Evolutionary conservation across 1,140 invertebrate species (phyloP).

Genomic region (Potamilus streckersoni): DNA sequence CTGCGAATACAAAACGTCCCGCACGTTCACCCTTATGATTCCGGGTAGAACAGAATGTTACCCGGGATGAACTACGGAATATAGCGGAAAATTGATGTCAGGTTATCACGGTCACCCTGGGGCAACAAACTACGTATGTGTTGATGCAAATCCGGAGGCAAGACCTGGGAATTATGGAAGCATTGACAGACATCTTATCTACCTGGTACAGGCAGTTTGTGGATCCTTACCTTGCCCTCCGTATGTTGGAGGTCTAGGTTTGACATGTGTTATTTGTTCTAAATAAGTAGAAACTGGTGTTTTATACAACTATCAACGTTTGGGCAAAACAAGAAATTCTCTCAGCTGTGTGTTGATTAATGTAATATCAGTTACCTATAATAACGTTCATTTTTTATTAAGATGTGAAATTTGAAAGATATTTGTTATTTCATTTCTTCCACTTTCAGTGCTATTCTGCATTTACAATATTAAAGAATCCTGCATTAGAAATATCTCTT

Average conservation of each 20-base stretch:
- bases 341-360: too few relatives aligned
- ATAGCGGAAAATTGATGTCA: slow-evolving; percentile 33
- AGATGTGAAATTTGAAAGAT: too few relatives aligned
- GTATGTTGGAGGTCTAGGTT: background rate
- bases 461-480: too few relatives aligned
- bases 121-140: slow-evolving; percentile 8
- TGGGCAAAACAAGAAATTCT: too few relatives aligned
- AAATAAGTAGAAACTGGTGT: slow-evolving; percentile 9
- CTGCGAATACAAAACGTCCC: background rate
- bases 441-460: too few relatives aligned
- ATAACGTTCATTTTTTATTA: too few relatives aligned
- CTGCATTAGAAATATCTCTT: too few relatives aligned
- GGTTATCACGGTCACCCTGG: background rate
- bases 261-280: slow-evolving; percentile 21
- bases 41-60: slow-evolving; percentile 31
- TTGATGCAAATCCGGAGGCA: slow-evolving; percentile 2
- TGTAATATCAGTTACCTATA: too few relatives aligned
- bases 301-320: too few relatives aligned
- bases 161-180: background rate
- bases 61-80: slow-evolving; percentile 26
- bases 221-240: slow-evolving; percentile 20
- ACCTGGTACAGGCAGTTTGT: slow-evolving; percentile 6
- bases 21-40: slow-evolving; percentile 20
- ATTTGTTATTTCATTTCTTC: too few relatives aligned
- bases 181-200: background rate